Conservation (phyloP, 2,888 invertebrate genomes). For the Pristionchus arcanus region DNA sequence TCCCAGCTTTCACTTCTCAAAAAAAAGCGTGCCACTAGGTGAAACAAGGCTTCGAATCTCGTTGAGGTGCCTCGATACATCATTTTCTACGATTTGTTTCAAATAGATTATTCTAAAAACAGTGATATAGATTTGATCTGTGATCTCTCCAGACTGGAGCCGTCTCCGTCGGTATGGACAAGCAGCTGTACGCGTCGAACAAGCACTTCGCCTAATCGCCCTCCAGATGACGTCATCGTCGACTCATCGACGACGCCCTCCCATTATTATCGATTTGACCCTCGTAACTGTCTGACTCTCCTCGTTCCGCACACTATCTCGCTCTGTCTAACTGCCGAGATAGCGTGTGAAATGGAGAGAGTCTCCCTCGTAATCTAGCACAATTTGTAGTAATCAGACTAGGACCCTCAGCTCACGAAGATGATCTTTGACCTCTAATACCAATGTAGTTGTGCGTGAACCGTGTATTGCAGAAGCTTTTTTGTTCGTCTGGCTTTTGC, state of each 20-base stretch:
- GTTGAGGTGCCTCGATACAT: too few relatives aligned
- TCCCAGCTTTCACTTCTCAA: too few relatives aligned
- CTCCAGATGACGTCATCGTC: conserved; percentile 31
- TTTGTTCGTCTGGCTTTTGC: not conserved
- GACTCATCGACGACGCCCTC: not conserved
- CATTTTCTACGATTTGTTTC: too few relatives aligned
- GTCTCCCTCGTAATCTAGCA: conserved; percentile 22
- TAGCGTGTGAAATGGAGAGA: not conserved
- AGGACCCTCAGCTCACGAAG: conserved; percentile 1
- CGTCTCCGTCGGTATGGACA: conserved; percentile 74
- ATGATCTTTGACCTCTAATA: conserved; percentile 1
- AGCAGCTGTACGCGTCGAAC: conserved; percentile 76
- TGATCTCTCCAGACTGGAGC: conserved; percentile 65
- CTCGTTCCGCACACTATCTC: not conserved
- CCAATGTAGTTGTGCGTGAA: conserved; percentile 28
- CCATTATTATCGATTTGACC: conserved; percentile 1
- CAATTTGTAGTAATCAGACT: conserved; percentile 22
- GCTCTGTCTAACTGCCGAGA: not conserved
- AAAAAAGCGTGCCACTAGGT: too few relatives aligned
- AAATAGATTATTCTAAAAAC: not conserved
- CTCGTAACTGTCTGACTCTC: not conserved
- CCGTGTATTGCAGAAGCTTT: conserved; percentile 26
- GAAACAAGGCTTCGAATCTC: too few relatives aligned
- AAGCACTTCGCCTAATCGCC: conserved; percentile 69
- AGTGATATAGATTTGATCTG: not conserved